Base-by-base conservation (phyloP, 2,888 invertebrate species). In the Mongoloraphidia duomilia region DNA sequence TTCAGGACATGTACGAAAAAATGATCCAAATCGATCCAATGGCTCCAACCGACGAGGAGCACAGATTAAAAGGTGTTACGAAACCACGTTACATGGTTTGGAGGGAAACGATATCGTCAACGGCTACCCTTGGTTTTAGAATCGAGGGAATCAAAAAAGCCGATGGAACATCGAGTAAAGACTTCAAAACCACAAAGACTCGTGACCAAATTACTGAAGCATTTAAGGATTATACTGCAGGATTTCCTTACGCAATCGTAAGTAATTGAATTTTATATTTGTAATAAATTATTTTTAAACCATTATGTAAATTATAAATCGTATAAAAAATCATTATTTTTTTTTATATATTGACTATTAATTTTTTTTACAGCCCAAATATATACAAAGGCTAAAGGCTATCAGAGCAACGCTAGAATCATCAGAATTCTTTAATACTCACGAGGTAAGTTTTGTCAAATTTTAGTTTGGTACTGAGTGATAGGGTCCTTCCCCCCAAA, bases 31-130 rank as follows among this genome's bases (percentile, higher is more conserved):
- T 94, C 44, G 93, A 94, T 65, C 80, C 84, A 2, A 75, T 73
- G 55, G 94, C 94, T 0, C 95, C 95, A 4, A 85, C 84, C 34
- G 83, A 84, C 47, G 94, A 94, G 64, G 95, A 95, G 66, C 86
- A 91, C 59, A 74, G 82, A 55, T 75, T 89, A 58, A 87, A 89
- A 70, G 94, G 90, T 13, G 89, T 95, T 1, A 94, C 94, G 3
- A 95, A 95, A 68, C 91, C 95, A 0, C 76, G 96, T 12, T 89
- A 93, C 68, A 91, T 91, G 90, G 78, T 94, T 41, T 95, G 94
- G 91, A 74, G 97, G 49, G 97, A 97, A 69, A 91, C 93, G 9
- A 94, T 95, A 59, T 95, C 95, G 47, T 95, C 95, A 39, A 95
- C 96, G n/a, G 84, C 95, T 1, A 89, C 89, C 0, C 75, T 96